These are phyloP conservation scores for Palaemon carinicauda DNA, from an alignment of 1,140 invertebrate species.

Conservation along the genomic window DNA sequence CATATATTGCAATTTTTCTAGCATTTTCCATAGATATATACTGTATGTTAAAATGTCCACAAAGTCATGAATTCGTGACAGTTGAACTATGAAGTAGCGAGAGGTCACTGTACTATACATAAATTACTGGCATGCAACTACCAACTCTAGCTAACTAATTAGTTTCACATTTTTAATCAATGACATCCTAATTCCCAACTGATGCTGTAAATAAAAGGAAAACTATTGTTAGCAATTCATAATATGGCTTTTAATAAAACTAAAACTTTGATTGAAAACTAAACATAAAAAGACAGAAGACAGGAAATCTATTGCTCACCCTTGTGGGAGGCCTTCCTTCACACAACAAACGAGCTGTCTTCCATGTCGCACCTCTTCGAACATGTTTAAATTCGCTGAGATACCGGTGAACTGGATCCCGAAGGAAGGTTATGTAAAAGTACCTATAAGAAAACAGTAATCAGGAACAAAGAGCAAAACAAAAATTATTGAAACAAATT, in stretches of 20 bases:
- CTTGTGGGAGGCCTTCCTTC: constrained; percentile 81
- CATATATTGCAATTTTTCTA: background rate
- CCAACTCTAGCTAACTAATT: too few species aligned
- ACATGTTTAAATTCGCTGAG: constrained; percentile 95
- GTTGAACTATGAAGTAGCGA: too few species aligned
- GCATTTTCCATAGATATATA: background rate
- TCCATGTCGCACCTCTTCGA: constrained; percentile 97
- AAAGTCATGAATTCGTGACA: background rate
- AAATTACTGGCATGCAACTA: too few species aligned
- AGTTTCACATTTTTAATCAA: too few species aligned
- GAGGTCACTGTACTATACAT: too few species aligned
- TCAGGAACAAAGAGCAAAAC: background rate
- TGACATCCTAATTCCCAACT: too few species aligned
- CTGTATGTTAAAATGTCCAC: too few species aligned
- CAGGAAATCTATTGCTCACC: constrained; percentile 67
- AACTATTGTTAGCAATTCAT: background rate
- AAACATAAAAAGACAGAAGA: background rate
- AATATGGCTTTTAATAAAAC: background rate
- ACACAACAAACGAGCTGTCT: constrained; percentile 83
- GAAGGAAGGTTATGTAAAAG: constrained; percentile 90
- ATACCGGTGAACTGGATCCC: constrained; percentile 87
- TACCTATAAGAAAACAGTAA: constrained; percentile 72
- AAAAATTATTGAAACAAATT: background rate
- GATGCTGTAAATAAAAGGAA: too few species aligned
- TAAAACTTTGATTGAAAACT: background rate